Percentiles rank a stretch among this genome's conserved stretches.
phyloP scores from a whole-genome alignment of 2,888 invertebrate species.

The Sesamia inferens region DNA sequence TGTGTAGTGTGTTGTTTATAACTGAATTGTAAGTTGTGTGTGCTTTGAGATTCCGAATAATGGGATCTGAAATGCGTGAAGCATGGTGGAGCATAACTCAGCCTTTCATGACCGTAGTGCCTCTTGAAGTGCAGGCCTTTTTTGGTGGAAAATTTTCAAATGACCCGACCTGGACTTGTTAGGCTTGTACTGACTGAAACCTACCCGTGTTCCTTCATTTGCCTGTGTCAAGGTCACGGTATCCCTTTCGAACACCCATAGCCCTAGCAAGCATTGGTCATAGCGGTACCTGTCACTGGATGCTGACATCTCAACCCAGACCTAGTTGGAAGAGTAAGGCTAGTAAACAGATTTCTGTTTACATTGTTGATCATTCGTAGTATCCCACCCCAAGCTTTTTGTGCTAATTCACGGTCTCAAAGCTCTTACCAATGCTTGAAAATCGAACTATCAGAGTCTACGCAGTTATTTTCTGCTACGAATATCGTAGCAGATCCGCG shows the following conservation, averaged over 20 bases:
- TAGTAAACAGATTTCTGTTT: neutral
- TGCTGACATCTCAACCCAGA: no score
- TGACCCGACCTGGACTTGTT: no score
- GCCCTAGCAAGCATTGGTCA: no score
- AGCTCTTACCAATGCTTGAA: slow-evolving; percentile 34
- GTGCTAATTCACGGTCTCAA: slow-evolving; percentile 12
- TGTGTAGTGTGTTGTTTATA: slow-evolving; percentile 56
- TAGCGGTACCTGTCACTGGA: no score
- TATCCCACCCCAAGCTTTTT: slow-evolving; percentile 10
- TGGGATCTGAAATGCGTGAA: slow-evolving; percentile 29
- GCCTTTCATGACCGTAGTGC: neutral
- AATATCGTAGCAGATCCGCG: slow-evolving; percentile 53
- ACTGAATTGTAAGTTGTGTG: slow-evolving; percentile 50
- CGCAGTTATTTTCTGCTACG: slow-evolving; percentile 47
- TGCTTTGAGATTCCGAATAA: slow-evolving; percentile 47
- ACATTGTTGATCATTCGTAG: neutral
- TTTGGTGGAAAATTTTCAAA: no score
- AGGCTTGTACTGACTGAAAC: no score
- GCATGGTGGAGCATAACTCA: slow-evolving; percentile 1
- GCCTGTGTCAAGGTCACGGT: no score
- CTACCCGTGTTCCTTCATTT: no score
- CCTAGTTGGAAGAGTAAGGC: neutral
- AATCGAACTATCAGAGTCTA: slow-evolving; percentile 36
- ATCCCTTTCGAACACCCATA: no score
- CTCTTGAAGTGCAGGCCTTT: no score